Conservation (phyloP, 1,140 invertebrate genomes). For the Drosophila repletoides region DNA sequence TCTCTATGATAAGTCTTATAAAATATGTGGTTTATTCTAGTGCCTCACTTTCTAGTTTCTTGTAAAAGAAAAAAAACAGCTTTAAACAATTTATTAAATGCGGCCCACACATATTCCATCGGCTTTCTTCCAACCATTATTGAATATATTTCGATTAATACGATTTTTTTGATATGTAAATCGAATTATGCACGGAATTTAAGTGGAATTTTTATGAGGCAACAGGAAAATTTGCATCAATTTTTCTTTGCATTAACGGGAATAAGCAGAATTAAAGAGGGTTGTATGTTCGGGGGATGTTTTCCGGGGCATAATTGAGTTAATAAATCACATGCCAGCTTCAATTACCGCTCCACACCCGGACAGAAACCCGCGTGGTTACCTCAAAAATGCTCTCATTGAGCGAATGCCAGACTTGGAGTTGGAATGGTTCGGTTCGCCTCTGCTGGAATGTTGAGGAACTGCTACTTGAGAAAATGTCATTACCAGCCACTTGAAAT, state of each 20-base stretch:
- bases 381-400: conserved; percentile 53
- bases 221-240: conserved; percentile 62
- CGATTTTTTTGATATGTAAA: conserved; percentile 48
- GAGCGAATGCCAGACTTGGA: conserved; percentile 17
- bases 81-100: too few relatives aligned
- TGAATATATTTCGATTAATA: conserved; percentile 65
- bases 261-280: background rate
- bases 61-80: too few relatives aligned
- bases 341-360: conserved; percentile 50
- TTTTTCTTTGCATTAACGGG: conserved; percentile 63
- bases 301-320: conserved; percentile 64
- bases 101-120: too few relatives aligned
- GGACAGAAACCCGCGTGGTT: conserved; percentile 16
- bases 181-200: conserved; percentile 69
- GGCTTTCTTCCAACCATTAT: conserved; percentile 13
- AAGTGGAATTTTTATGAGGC: conserved; percentile 50
- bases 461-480: conserved; percentile 51
- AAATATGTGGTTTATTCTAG: too few relatives aligned
- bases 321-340: conserved; percentile 72
- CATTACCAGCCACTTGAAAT: conserved; percentile 72
- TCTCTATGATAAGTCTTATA: too few relatives aligned
- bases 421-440: conserved; percentile 6
- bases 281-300: background rate
- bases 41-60: too few relatives aligned
- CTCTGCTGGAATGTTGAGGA: conserved; percentile 20